Evolutionary conservation across 2,888 invertebrate genomes (phyloP).

Genomic region (Dynastes hyllus): DNA sequence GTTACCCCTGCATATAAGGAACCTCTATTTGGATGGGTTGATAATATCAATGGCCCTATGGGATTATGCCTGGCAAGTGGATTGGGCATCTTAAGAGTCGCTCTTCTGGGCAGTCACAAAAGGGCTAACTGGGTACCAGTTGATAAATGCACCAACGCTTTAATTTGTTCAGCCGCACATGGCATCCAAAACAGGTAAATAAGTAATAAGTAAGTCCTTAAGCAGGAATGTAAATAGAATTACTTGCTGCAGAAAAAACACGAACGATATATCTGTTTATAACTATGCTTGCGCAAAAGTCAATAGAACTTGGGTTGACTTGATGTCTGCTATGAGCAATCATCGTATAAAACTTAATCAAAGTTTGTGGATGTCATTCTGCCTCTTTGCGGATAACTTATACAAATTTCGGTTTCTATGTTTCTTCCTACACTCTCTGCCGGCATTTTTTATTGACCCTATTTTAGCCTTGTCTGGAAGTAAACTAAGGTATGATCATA

Average conservation of each 20-base stretch:
- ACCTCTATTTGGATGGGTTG: constrained; percentile 77
- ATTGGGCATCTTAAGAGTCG: constrained; percentile 73
- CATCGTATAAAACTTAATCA: not conserved
- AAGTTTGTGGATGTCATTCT: constrained; percentile 33
- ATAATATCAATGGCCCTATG: constrained; percentile 76
- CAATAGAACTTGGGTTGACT: not conserved
- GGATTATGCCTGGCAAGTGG: constrained; percentile 70
- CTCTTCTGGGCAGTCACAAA: constrained; percentile 60
- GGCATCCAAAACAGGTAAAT: constrained; percentile 59
- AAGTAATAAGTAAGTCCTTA: too few species aligned
- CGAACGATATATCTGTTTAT: constrained; percentile 18
- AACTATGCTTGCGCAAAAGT: constrained; percentile 46
- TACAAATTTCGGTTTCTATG: constrained; percentile 17
- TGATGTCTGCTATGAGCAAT: not conserved
- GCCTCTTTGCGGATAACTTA: not conserved
- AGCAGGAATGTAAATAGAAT: not conserved
- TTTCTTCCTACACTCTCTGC: constrained; percentile 46
- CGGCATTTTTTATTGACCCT: constrained; percentile 42
- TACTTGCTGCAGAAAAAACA: not conserved
- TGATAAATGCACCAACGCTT: constrained; percentile 68
- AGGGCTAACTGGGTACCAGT: constrained; percentile 68
- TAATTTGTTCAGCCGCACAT: constrained; percentile 69
- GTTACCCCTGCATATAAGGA: constrained; percentile 70
- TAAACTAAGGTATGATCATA: constrained; percentile 43
- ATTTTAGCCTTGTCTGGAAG: constrained; percentile 31